Evolutionary conservation across 1,140 invertebrate species (phyloP).

Genomic region (Pissodes strobi): DNA sequence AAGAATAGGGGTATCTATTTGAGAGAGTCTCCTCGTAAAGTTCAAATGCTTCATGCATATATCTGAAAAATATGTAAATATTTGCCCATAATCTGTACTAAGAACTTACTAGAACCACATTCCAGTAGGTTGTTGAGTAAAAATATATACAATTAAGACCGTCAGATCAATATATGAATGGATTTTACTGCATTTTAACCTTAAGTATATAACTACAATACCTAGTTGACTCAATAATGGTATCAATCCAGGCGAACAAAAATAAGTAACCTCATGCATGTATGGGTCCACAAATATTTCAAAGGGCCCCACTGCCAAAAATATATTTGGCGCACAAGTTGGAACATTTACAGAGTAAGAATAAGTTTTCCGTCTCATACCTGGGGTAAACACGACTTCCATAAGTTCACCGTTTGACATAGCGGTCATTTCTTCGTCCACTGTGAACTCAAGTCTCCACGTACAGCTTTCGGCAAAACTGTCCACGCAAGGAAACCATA

Average conservation of each 20-base stretch:
- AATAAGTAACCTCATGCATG: conserved; percentile 98
- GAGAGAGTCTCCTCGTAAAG: conserved; percentile 98
- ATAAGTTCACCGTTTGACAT: conserved; percentile 93
- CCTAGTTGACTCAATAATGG: conserved; percentile 89
- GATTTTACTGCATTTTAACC: no score
- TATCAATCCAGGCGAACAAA: conserved; percentile 88
- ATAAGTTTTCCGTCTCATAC: conserved; percentile 90
- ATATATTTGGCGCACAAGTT: conserved; percentile 94
- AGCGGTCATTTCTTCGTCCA: conserved; percentile 91
- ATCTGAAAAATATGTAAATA: conserved; percentile 51
- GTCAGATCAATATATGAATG: no score
- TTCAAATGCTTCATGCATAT: conserved; percentile 94
- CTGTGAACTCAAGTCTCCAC: conserved; percentile 96
- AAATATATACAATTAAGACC: no score
- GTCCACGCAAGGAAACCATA: conserved; percentile 98
- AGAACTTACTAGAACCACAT: no score
- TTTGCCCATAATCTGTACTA: no score
- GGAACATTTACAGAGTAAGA: conserved; percentile 90
- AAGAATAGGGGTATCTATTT: conserved; percentile 91
- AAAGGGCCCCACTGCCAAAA: conserved; percentile 95
- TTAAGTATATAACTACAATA: no score
- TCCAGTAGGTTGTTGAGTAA: no score
- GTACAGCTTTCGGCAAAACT: conserved; percentile 96
- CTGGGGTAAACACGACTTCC: conserved; percentile 90
- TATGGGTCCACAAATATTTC: conserved; percentile 95